These are phyloP conservation scores for Bombus balteatus DNA, from an alignment of 1,140 invertebrate species.

Conservation along the genomic window DNA sequence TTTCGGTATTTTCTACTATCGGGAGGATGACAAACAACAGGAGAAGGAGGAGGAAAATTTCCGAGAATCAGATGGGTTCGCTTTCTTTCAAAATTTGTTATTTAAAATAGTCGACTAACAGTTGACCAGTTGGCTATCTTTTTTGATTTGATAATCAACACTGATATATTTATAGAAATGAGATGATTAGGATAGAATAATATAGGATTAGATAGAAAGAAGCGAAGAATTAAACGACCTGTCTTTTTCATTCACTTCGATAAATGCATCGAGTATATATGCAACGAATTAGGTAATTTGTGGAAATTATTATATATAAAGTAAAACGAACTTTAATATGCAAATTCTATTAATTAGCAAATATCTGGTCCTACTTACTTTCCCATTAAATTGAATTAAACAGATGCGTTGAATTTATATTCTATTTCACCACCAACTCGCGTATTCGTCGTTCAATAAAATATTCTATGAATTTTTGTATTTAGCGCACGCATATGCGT, in stretches of 20 bases:
- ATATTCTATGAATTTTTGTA: constrained; percentile 10
- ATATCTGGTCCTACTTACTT: background rate
- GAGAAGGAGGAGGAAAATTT: background rate
- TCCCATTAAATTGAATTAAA: background rate
- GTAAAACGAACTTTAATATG: background rate
- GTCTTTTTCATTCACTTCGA: background rate
- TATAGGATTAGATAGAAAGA: background rate
- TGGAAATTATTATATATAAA: background rate
- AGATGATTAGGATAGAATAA: too few species aligned
- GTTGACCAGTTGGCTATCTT: background rate
- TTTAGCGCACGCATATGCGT: too few species aligned
- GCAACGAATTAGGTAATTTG: background rate
- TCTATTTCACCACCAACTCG: background rate
- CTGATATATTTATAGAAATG: background rate
- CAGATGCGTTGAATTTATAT: background rate
- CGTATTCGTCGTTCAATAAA: background rate
- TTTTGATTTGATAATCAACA: background rate
- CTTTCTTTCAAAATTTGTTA: background rate
- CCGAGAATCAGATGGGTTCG: background rate
- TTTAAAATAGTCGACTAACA: too few species aligned
- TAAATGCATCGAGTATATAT: background rate
- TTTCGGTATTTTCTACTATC: background rate
- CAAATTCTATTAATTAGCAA: background rate
- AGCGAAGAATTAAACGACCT: background rate
- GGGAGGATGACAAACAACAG: background rate